Percentiles rank a stretch among this genome's conserved stretches.
These are phyloP conservation scores for Xiphophorus hellerii DNA, from an alignment of 2,113 vertebrate species.

Conservation along the genomic window DNA sequence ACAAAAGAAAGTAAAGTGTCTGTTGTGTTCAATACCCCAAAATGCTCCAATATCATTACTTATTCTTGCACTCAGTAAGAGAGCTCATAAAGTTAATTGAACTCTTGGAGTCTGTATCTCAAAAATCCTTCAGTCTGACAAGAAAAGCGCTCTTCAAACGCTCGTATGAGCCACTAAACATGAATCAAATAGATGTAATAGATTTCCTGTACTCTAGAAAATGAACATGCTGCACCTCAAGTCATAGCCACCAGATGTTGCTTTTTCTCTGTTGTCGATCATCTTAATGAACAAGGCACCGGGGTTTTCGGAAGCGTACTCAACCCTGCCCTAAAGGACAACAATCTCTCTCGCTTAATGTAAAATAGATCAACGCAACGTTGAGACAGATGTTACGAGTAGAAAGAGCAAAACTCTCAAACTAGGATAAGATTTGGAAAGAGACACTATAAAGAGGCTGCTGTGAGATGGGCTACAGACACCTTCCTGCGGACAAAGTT, in stretches of 20 bases:
- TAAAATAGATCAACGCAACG: neutral
- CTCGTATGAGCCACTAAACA: neutral
- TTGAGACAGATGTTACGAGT: neutral
- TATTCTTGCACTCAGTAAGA: neutral
- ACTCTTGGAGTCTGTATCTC: neutral
- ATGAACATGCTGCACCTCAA: constrained; percentile 1
- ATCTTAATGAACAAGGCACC: constrained; percentile 21
- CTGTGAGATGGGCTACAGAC: neutral
- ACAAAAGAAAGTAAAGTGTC: neutral
- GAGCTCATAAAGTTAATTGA: neutral
- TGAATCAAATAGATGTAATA: neutral
- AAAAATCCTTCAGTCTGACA: neutral
- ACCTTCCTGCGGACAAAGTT: neutral
- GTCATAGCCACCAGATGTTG: neutral
- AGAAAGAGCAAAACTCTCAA: constrained; percentile 1
- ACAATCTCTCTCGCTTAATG: constrained; percentile 10
- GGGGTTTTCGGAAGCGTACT: constrained; percentile 7
- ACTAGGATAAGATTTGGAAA: neutral
- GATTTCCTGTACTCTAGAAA: constrained; percentile 9
- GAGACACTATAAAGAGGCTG: constrained; percentile 1
- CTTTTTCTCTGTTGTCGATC: constrained; percentile 7
- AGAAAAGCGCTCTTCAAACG: neutral
- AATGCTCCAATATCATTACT: neutral
- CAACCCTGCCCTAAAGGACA: constrained; percentile 8
- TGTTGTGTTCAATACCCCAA: neutral